Evolutionary conservation across 2,888 invertebrate genomes (phyloP).

Genomic region (Dichetophora obliterata): DNA sequence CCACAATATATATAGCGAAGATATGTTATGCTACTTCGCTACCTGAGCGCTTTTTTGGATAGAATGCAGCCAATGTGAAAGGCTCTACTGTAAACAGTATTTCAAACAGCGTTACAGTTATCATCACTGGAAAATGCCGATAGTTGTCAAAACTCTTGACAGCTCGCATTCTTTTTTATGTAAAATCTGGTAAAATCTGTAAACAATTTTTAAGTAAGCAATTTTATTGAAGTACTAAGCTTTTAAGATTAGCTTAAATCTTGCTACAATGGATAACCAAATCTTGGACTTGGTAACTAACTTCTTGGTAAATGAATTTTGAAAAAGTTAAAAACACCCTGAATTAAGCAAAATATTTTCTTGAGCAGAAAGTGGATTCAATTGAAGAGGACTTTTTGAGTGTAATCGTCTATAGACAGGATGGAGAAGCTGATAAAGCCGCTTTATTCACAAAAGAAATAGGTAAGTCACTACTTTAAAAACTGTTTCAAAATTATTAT

Average conservation of each 20-base stretch:
- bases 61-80: too few species aligned
- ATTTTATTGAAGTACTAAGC: background rate
- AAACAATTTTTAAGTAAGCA: background rate
- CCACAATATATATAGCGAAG: too few species aligned
- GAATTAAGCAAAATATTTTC: background rate
- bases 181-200: background rate
- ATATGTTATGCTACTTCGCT: too few species aligned
- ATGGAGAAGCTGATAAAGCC: conserved; percentile 78
- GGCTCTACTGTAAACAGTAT: too few species aligned
- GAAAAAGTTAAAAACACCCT: background rate
- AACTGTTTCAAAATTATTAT: background rate
- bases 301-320: conserved; percentile 56
- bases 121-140: too few species aligned
- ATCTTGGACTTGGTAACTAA: conserved; percentile 61
- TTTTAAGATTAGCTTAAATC: background rate
- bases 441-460: conserved; percentile 79
- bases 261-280: conserved; percentile 58
- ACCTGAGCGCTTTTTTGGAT: too few species aligned
- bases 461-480: conserved; percentile 53
- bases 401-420: conserved; percentile 83
- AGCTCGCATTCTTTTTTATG: too few species aligned
- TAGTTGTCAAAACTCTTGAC: too few species aligned
- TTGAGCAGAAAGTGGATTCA: conserved; percentile 79
- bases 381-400: conserved; percentile 93
- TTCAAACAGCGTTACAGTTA: too few species aligned